Evolutionary conservation across 2,888 invertebrate species (phyloP), one percentile per base, ranked within the genome.

Genomic region (Cryptus viduatorius): DNA sequence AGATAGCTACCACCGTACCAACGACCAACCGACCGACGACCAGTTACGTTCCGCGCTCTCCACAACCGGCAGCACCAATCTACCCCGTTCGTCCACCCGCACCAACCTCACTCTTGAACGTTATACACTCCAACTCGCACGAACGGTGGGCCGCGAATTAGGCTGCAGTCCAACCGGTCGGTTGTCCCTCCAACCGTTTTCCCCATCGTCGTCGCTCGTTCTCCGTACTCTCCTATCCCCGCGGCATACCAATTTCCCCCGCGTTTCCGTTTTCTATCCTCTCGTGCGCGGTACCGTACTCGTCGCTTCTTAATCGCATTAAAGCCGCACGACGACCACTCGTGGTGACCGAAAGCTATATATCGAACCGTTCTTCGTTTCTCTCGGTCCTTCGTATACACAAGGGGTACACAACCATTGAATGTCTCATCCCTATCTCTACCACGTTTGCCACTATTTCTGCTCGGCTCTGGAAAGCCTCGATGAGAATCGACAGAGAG

Each of bases 261-360:
- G 79, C 68, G 73, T 65, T 79, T 65, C 64, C 64, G 31, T 31
- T 71, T 24, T 72, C 69, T 42, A 7, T 24, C 67, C 50, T 46
- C 76, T 31, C 19, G 4, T 37, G 44, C 42, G 44, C 64, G 48
- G 81, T 64, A 78, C 12, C 77, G 87, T 86, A 89, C 85, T 89
- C 87, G 85, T 87, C 85, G 89, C 86, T 89, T 90, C 89, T 89
- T 90, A 91, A 91, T 92, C 89, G 88, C 88, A 90, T 92, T 92
- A 91, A 90, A 84, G 86, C 86, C 87, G 81, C 75, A 82, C 82
- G 78, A 69, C 68, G 71, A 83, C 79, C 83, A 81, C 78, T 78
- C 48, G 83, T 79, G 83, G 78, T 81, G 42, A 37, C 77, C 59
- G 67, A 61, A 64, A 61, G 69, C 78, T 71, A 37, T 37, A 37